Percentiles rank a stretch among this genome's conserved stretches.
Conservation (phyloP, 2,797 vertebrate genomes). For the Pantherophis vulpinus region DNA sequence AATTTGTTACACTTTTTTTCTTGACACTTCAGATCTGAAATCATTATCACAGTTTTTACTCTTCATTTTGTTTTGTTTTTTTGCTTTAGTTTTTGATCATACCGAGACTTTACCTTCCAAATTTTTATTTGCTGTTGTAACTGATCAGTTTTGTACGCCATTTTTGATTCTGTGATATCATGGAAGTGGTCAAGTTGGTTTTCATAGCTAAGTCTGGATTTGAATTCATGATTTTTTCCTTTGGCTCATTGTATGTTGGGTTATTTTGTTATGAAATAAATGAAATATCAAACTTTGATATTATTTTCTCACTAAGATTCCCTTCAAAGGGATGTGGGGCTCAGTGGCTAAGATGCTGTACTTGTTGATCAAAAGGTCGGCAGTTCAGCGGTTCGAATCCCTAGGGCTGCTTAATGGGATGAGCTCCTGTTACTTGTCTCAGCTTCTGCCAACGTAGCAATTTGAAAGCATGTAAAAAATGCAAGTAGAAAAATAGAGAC, state of each 20-base stretch:
- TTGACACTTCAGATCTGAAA: background rate
- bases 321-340: no score
- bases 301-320: background rate
- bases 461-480: no score
- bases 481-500: no score
- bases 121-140: background rate
- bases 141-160: background rate
- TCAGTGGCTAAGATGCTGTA: no score
- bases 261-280: background rate
- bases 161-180: background rate
- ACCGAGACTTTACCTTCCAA: background rate
- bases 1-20: background rate
- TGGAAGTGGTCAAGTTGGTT: no score
- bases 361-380: no score
- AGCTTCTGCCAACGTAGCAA: no score
- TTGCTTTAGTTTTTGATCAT: background rate
- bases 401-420: no score
- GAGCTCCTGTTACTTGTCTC: no score
- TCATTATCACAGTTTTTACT: background rate
- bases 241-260: background rate
- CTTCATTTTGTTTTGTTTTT: background rate
- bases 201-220: no score
- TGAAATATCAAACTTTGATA: background rate
- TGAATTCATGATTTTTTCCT: no score
- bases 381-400: no score